Base-by-base conservation (phyloP, 2,888 invertebrate genomes). In the Noctuana brunneofusca region DNA sequence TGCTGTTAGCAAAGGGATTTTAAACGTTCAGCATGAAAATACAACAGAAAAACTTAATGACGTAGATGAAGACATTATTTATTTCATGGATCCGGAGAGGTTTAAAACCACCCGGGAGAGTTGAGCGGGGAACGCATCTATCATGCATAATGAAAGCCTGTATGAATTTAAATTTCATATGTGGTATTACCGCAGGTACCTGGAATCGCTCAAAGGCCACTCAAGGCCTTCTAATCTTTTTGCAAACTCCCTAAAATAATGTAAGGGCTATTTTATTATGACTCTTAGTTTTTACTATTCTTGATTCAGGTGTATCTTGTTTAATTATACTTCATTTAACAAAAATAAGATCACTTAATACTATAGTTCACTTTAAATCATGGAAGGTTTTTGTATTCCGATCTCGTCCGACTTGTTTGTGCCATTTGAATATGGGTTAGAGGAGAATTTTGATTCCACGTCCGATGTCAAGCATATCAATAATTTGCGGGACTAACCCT, bases 91-190 rank as follows among this genome's bases (percentile, higher is more conserved):
- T 63, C 63, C 56, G 56, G 63, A 43, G 12, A 12, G 56, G 56
- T 56, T 56, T 63, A 57, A 63, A 63, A 63, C 63, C 63, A 57
- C 63, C 56, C 63, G 63, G 52, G 56, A 43, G 63, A 57, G 56
- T 48, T 55, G 49, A 27, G 46, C 46, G 46, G 27, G 48, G 18
- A 62, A 55, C 62, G 62, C 55, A 55, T 62, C 62, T 60, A 53
- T 60, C 54, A 54, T 62, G 62, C 55, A 62, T 62, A 55, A 55
- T 62, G 55, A 55, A 55, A 55, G 49, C 49, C 48, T 49, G 49
- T 55, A 49, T 41, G 55, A 55, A 41, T 55, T 48, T 55, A 55
- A 62, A 55, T 55, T 55, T 55, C 38, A 30, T 20, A 50, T 55
- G 41, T 12, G 46, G 30, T 30, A 46, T 59, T 54, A 54, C 22